phyloP scores from a whole-genome alignment of 1,140 invertebrate genomes.

The Prorops nasuta region DNA sequence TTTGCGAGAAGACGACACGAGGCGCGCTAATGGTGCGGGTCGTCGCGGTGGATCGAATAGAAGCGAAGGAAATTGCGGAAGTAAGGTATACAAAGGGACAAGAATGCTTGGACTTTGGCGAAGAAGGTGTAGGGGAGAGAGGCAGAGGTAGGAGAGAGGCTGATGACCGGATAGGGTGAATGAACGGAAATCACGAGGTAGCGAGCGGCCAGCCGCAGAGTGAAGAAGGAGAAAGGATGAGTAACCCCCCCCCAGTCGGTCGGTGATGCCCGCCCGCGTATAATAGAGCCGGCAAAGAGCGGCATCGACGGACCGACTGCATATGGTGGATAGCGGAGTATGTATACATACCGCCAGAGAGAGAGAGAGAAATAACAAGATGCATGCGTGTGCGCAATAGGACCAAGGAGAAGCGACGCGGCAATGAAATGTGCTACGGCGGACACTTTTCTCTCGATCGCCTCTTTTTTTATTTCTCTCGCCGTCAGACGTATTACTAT shows the following conservation, averaged over 20 bases:
- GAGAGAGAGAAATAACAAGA: constrained; percentile 18
- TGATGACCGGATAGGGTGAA: constrained; percentile 50
- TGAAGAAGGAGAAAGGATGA: constrained; percentile 7
- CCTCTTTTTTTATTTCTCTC: constrained; percentile 8
- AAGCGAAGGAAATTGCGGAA: constrained; percentile 30
- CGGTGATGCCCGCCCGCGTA: no score
- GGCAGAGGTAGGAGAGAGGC: constrained; percentile 38
- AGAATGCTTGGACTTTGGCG: constrained; percentile 14
- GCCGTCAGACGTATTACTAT: no score
- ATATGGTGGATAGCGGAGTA: no score
- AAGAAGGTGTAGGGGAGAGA: constrained; percentile 9
- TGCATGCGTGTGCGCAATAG: background rate
- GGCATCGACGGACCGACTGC: no score
- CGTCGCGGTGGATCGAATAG: no score
- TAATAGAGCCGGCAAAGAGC: no score
- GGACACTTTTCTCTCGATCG: background rate
- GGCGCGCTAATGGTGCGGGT: no score
- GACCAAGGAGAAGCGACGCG: background rate
- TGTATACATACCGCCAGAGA: no score
- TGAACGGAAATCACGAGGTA: constrained; percentile 41
- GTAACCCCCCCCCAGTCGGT: no score
- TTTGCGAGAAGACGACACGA: no score
- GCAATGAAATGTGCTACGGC: no score
- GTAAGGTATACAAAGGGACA: constrained; percentile 20
- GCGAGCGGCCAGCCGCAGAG: constrained; percentile 18